Evolutionary conservation across 2,797 vertebrate genomes (phyloP), one percentile per base, ranked within the genome.

Genomic region (Tokudaia muenninki): DNA sequence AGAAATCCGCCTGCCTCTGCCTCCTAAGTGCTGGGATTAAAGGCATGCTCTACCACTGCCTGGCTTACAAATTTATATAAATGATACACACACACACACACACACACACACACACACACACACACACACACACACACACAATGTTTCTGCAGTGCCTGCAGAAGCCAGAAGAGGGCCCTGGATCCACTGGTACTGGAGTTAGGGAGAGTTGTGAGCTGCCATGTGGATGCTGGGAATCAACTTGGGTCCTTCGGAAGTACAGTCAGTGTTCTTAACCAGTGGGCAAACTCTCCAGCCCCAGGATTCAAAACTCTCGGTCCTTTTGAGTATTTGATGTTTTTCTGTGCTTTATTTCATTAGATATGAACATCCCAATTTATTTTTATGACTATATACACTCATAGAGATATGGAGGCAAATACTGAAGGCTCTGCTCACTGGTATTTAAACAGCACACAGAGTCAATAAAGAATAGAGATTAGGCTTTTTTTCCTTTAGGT

Each of bases 271-370:
- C 57, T 65, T 65, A 86, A 47, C 14, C 61, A 14, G 61, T n/a
- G 31, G 50, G 22, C 6, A 21, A 24, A 50, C 31, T 31, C 11
- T 50, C 12, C 9, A 63, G 41, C 12, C 21, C 59, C 9, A 6
- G 37, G 21, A 3, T 50, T n/a, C 21, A 11, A 31, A 19, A 77
- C 31, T 63, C 74, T 86, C 31, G 6, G 41, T 74, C 16, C 50
- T 96, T 93, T 74, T 41, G 63, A 90, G 61, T 55, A 59, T 63
- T 31, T 96, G 90, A 34, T 92, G 63, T 29, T 91, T 79, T 22
- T 31, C 41, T 94, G 84, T 37, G 11, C 92, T 81, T 93, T 67
- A 37, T 67, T 87, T 87, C 52, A 78, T 79, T 79, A 84, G 82
- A 22, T 74, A 75, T 14, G 70, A 80, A 44, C 61, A 77, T 16